These are phyloP conservation scores for Enteromius fasciolatus DNA, from an alignment of 2,797 vertebrate genomes.

Conservation along the genomic window DNA sequence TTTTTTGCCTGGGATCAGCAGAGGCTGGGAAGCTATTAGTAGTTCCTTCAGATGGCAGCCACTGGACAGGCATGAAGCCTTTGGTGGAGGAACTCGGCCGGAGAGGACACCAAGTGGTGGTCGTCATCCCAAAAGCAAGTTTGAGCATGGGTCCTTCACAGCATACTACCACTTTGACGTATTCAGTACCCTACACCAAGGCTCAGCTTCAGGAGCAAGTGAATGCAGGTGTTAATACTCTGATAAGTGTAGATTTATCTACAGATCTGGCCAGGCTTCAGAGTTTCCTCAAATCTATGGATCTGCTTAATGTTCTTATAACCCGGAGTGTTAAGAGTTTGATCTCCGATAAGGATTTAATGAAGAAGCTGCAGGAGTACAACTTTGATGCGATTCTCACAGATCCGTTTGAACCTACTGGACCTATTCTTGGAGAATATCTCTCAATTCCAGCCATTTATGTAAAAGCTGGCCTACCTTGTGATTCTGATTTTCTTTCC, in stretches of 20 bases:
- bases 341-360: conserved; percentile 60
- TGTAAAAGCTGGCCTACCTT: conserved; percentile 59
- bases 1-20: conserved; percentile 32
- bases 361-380: conserved; percentile 44
- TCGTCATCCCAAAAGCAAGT: conserved; percentile 62
- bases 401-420: conserved; percentile 64
- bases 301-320: conserved; percentile 10
- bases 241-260: conserved; percentile 16
- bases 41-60: conserved; percentile 73
- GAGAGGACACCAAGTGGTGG: conserved; percentile 71
- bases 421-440: conserved; percentile 66
- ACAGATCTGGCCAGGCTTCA: conserved; percentile 31
- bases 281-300: not conserved
- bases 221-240: fast-evolving
- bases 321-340: conserved; percentile 44
- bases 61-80: conserved; percentile 75
- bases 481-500: conserved; percentile 53
- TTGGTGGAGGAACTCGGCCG: conserved; percentile 62
- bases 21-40: conserved; percentile 67
- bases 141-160: conserved; percentile 54
- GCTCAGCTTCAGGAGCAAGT: conserved; percentile 7
- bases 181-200: conserved; percentile 39
- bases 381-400: conserved; percentile 68
- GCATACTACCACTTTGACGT: conserved; percentile 67
- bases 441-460: conserved; percentile 69